A percentile compares a stretch with the other conserved stretches of the same genome.
Conservation (phyloP, 2,888 invertebrate species). For the Deilephila elpenor region DNA sequence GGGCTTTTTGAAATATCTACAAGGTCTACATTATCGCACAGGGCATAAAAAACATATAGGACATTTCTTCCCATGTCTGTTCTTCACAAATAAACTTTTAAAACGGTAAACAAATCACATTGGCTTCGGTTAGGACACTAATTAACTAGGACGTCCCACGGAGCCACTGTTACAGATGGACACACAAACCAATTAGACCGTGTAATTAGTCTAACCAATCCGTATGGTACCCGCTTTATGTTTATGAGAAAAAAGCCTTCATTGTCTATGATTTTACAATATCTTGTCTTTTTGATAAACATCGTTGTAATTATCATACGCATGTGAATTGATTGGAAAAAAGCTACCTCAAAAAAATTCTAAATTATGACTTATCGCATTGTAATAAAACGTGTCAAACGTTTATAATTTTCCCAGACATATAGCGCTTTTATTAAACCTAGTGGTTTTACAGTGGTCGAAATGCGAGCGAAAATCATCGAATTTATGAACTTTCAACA, state of each 20-base stretch:
- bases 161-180: slow-evolving; percentile 80
- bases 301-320: neutral
- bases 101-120: slow-evolving; percentile 71
- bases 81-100: slow-evolving; percentile 42
- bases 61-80: neutral
- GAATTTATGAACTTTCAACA: too few relatives aligned
- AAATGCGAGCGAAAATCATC: too few relatives aligned
- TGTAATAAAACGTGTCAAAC: too few relatives aligned
- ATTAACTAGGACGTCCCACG: slow-evolving; percentile 76
- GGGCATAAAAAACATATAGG: neutral
- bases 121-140: slow-evolving; percentile 70
- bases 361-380: too few relatives aligned
- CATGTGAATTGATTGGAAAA: neutral
- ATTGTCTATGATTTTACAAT: neutral
- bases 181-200: slow-evolving; percentile 78
- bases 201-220: slow-evolving; percentile 78
- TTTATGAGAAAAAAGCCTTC: slow-evolving; percentile 24
- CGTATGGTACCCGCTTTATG: slow-evolving; percentile 48
- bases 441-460: too few relatives aligned
- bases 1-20: too few relatives aligned
- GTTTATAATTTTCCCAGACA: too few relatives aligned
- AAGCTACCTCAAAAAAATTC: neutral
- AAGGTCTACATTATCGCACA: neutral
- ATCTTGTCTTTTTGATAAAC: neutral
- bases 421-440: too few relatives aligned